A percentile compares a stretch with the other conserved stretches of the same genome.
These are phyloP conservation scores for Tragelaphus imberbis DNA, from an alignment of 2,113 vertebrate genomes.

Conservation along the genomic window DNA sequence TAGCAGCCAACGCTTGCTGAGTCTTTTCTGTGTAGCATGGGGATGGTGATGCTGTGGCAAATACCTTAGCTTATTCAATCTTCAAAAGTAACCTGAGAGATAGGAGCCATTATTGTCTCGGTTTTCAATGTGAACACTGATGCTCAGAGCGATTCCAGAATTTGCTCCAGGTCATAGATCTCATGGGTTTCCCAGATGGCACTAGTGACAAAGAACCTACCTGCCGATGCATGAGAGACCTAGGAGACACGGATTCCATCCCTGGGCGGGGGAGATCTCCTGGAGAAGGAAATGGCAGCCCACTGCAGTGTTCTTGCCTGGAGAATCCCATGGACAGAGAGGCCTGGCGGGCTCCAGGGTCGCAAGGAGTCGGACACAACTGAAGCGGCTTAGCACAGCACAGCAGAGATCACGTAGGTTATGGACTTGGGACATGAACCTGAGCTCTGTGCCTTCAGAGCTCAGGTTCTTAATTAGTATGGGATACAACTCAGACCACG, in stretches of 20 bases:
- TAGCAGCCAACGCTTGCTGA: neutral
- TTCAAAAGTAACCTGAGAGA: neutral
- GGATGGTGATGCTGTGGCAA: neutral
- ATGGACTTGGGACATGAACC: neutral
- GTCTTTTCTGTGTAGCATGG: neutral
- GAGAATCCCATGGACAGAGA: neutral
- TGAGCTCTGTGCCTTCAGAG: neutral
- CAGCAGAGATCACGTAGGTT: neutral
- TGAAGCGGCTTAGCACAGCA: neutral
- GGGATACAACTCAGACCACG: accelerated
- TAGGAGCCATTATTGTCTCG: neutral
- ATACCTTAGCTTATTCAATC: neutral
- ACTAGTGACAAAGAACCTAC: neutral
- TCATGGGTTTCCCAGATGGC: neutral
- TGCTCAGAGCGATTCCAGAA: neutral
- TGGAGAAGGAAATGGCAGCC: neutral
- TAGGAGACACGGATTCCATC: accelerated
- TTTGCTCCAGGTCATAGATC: neutral
- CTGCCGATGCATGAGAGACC: neutral
- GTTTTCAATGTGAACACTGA: neutral
- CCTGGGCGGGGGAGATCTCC: neutral
- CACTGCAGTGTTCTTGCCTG: neutral
- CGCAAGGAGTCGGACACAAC: accelerated
- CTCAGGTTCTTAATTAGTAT: neutral
- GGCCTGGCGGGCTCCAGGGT: accelerated